A percentile compares a stretch with the other conserved stretches of the same genome.
phyloP scores from a whole-genome alignment of 2,113 vertebrate genomes.

The Mobula hypostoma region DNA sequence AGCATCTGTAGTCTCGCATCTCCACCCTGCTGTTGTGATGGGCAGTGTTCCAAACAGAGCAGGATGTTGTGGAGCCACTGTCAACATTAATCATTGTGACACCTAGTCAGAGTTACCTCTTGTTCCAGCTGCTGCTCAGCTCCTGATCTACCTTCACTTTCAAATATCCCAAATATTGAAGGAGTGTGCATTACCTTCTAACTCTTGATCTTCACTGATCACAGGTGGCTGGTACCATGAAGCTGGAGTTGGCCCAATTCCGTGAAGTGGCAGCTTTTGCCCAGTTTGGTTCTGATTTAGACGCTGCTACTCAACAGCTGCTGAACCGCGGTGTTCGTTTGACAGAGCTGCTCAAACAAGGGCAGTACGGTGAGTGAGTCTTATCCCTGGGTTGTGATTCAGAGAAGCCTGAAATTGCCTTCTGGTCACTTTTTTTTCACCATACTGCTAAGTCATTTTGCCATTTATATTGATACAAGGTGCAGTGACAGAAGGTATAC shows the following conservation, averaged over 20 bases:
- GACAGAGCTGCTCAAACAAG: slow-evolving; percentile 92
- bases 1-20: too few relatives aligned
- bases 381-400: not conserved
- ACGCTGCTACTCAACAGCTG: slow-evolving; percentile 91
- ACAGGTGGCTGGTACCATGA: slow-evolving; percentile 97
- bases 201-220: not conserved
- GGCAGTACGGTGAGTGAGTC: slow-evolving; percentile 81
- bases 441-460: not conserved
- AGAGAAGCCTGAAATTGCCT: not conserved
- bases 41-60: not conserved
- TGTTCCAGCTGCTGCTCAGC: not conserved
- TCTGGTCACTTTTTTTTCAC: not conserved
- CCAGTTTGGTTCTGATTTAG: slow-evolving; percentile 92
- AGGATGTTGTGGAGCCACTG: not conserved
- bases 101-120: not conserved
- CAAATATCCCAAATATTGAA: not conserved
- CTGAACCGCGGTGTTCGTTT: slow-evolving; percentile 88
- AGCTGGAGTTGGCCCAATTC: slow-evolving; percentile 92
- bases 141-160: not conserved
- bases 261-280: slow-evolving; percentile 95
- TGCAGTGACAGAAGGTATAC: not conserved
- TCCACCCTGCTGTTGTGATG: not conserved
- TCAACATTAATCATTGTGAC: not conserved
- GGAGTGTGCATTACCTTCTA: not conserved
- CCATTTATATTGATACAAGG: not conserved